Conservation (phyloP, 2,888 invertebrate genomes). For the Trissolcus japonicus region DNA sequence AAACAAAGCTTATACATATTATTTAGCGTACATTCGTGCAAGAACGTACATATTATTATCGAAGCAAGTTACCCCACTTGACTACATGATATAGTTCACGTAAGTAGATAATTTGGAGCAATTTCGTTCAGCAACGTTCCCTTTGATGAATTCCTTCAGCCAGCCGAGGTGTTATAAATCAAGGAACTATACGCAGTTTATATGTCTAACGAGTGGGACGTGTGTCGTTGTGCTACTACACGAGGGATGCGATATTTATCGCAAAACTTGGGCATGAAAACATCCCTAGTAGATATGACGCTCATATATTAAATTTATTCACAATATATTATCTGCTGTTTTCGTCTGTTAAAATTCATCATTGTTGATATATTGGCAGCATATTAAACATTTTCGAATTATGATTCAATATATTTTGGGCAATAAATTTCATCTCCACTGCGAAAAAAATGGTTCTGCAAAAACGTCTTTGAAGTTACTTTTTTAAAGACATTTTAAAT, state of each 20-base stretch:
- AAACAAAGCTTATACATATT: slow-evolving; percentile 30
- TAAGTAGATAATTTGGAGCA: slow-evolving; percentile 32
- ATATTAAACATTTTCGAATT: no score
- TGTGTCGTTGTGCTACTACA: slow-evolving; percentile 10
- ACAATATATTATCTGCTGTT: no score
- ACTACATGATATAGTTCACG: slow-evolving; percentile 17
- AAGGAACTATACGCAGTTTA: slow-evolving; percentile 29
- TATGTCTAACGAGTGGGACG: slow-evolving; percentile 32
- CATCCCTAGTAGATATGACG: slow-evolving; percentile 22
- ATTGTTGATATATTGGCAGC: no score
- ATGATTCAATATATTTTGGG: no score
- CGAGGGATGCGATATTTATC: slow-evolving; percentile 58
- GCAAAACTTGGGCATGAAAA: slow-evolving; percentile 60
- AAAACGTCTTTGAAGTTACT: no score
- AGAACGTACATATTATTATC: slow-evolving; percentile 17
- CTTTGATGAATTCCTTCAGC: slow-evolving; percentile 54
- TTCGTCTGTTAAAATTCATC: no score
- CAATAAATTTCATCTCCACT: no score
- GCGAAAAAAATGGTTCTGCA: no score
- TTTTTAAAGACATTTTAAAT: no score
- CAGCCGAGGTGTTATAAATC: slow-evolving; percentile 57
- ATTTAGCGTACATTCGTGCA: slow-evolving; percentile 5
- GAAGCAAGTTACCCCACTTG: slow-evolving; percentile 23
- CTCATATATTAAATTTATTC: background rate
- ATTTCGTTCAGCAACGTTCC: slow-evolving; percentile 12